Conservation (phyloP, 2,888 invertebrate genomes). For the Drosophila hamatofila region DNA sequence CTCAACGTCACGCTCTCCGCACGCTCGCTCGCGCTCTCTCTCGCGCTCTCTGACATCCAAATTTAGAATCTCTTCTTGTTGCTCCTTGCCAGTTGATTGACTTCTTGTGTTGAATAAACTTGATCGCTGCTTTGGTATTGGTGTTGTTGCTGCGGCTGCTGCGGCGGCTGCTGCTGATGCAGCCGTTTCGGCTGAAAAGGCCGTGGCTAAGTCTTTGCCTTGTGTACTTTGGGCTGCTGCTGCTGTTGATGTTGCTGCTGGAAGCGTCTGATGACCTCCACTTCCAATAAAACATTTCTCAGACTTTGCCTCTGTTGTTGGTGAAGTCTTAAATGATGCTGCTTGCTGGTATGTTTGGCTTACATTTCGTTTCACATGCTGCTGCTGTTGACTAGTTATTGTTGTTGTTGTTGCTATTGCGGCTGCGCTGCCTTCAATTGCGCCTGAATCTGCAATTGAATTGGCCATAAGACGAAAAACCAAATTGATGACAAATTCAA, state of each 20-base stretch:
- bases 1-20: conserved; percentile 52
- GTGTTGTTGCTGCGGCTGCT: conserved; percentile 50
- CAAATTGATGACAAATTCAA: conserved; percentile 23
- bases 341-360: conserved; percentile 56
- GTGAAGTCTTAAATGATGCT: conserved; percentile 48
- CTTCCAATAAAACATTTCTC: conserved; percentile 81
- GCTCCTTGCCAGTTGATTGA: conserved; percentile 73
- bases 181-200: conserved; percentile 69
- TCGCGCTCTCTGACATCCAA: conserved; percentile 54
- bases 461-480: conserved; percentile 18
- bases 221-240: conserved; percentile 54
- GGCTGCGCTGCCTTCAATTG: conserved; percentile 52
- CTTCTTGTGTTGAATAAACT: conserved; percentile 75
- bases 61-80: conserved; percentile 72
- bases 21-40: conserved; percentile 37
- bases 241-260: conserved; percentile 47
- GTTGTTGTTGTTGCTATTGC: conserved; percentile 49
- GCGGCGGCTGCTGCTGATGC: conserved; percentile 49
- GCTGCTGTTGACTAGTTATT: conserved; percentile 65
- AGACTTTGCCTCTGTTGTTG: conserved; percentile 79
- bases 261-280: conserved; percentile 83
- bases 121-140: conserved; percentile 82
- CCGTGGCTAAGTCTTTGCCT: conserved; percentile 60
- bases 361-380: conserved; percentile 63
- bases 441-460: conserved; percentile 55